Evolutionary conservation across 1,140 invertebrate genomes (phyloP), one percentile per base, ranked within the genome.

Genomic region (Leptopilina clavipes): DNA sequence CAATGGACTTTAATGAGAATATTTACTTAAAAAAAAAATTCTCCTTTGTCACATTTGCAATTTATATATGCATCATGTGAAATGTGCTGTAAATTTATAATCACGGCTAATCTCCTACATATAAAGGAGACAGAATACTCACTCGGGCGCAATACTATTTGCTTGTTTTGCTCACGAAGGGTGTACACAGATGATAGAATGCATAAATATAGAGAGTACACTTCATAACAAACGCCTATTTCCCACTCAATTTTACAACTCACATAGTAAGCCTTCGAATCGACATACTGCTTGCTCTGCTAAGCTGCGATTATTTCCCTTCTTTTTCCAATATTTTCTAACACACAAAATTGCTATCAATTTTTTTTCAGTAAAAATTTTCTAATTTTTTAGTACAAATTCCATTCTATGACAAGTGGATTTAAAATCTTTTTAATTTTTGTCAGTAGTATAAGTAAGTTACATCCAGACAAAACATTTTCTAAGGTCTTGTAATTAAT

Each of bases 151-250:
- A 31, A 65, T 37, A 65, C 59, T 14, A 65, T 65, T 65, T 22
- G 59, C 59, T 65, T 31, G 59, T 65, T 65, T 31, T 25, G 25
- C 25, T 6, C 25, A 14, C 25, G 22, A 37, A 31, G 59, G 12
- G 59, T 65, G 59, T 65, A 65, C 22, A 31, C 12, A 65, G 59
- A 65, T 65, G 59, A 65, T 65, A 65, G 14, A n/a, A 65, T 37
- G 12, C 59, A 31, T 65, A n/a, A 37, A 65, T 37, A 31, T 65
- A 65, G 22, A 65, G 22, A 37, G 22, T 14, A 65, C 22, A 25
- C 22, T 3, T 25, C 11, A 65, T 14, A 54, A 65, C 22, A 22
- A 31, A 65, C 11, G 19, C 22, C 22, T 25, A 40, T 40, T 40
- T 31, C 19, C 11, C 10, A 31, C 19, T 25, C 11, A 25, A 65